Percentiles rank a stretch among this genome's conserved stretches.
These are phyloP conservation scores for Proteles cristata DNA, from an alignment of 2,113 vertebrate species.

Conservation along the genomic window DNA sequence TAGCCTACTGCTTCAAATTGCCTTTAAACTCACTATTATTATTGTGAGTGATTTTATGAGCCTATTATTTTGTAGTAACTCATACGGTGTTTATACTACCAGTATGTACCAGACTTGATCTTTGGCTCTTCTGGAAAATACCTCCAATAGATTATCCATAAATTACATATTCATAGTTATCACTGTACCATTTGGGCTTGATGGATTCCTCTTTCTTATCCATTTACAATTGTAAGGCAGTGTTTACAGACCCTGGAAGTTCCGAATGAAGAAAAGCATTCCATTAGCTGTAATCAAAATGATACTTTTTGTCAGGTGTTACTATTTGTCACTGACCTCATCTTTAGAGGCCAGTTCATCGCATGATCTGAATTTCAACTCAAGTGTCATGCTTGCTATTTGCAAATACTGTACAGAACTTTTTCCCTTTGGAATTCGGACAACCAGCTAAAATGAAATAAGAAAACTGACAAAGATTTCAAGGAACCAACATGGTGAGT, in stretches of 20 bases:
- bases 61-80: conserved; percentile 60
- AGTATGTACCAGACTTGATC: not conserved
- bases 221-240: conserved; percentile 15
- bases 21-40: conserved; percentile 43
- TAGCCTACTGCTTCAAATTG: not conserved
- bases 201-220: conserved; percentile 42
- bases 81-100: not conserved
- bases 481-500: not conserved
- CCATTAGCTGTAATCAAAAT: conserved; percentile 61
- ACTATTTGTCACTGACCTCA: conserved; percentile 65
- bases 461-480: conserved; percentile 57
- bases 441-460: conserved; percentile 43
- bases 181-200: not conserved
- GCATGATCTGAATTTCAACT: conserved; percentile 64
- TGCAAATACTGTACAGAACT: conserved; percentile 21
- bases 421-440: conserved; percentile 14
- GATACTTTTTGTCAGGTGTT: conserved; percentile 63
- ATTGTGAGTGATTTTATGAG: conserved; percentile 63
- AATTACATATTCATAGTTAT: conserved; percentile 37
- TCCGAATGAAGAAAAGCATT: not conserved
- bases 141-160: not conserved
- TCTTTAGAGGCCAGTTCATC: conserved; percentile 58
- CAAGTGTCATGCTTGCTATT: conserved; percentile 23
- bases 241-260: conserved; percentile 33
- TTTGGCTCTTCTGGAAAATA: conserved; percentile 47